Evolutionary conservation across 2,113 vertebrate genomes (phyloP).

Genomic region (Anarhynchus alexandrinus): DNA sequence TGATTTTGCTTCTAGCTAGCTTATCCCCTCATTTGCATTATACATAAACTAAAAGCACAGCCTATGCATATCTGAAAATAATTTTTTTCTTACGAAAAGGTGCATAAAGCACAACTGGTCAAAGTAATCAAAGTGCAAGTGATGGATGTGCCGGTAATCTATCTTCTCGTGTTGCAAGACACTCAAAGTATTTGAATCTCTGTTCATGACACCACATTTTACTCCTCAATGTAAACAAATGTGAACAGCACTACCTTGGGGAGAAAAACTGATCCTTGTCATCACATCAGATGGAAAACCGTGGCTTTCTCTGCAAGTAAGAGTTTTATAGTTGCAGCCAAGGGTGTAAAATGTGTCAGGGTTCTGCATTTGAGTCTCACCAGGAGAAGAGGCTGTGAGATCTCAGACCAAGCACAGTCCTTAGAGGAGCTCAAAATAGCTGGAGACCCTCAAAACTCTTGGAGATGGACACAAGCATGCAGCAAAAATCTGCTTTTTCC

Average conservation of each 20-base stretch:
- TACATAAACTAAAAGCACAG: background rate
- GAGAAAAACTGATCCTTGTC: background rate
- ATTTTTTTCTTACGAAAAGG: background rate
- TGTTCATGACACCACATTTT: background rate
- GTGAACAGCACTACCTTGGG: background rate
- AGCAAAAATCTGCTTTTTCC: background rate
- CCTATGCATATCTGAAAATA: background rate
- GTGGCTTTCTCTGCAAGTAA: background rate
- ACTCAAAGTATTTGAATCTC: background rate
- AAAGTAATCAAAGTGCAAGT: background rate
- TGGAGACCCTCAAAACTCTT: background rate
- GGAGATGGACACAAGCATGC: accelerated
- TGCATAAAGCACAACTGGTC: background rate
- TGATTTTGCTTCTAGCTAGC: background rate
- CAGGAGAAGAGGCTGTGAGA: background rate
- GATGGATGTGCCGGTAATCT: background rate
- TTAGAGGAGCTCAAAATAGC: background rate
- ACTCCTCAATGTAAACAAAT: background rate
- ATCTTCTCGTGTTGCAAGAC: background rate
- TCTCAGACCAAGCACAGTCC: background rate
- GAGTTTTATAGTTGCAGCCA: background rate
- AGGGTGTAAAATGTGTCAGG: background rate
- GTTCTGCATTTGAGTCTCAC: background rate
- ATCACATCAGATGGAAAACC: background rate
- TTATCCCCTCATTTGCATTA: background rate